Evolutionary conservation across 2,113 vertebrate genomes (phyloP), one percentile per base, ranked within the genome.

Genomic region (Mandrillus leucophaeus): DNA sequence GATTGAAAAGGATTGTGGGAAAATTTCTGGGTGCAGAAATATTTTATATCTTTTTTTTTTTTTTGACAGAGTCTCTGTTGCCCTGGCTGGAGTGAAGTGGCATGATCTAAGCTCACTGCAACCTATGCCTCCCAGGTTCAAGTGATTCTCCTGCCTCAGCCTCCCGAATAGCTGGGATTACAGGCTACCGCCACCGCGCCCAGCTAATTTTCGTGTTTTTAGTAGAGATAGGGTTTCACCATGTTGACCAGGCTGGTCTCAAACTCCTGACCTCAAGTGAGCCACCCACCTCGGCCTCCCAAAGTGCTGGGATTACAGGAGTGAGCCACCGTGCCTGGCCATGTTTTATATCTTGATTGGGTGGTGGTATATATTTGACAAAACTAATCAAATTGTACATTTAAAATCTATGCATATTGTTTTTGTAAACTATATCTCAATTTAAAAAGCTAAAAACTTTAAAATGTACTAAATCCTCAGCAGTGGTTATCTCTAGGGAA

Each of bases 381-480:
- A 88, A 90, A 90, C 5, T 87, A 59, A 86, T 52, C 84, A 85
- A 68, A 70, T 12, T 50, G 57, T 52, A 81, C 50, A 55, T 30
- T 84, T 94, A 82, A 70, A 55, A 87, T 85, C 68, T 87, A 76
- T 76, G 38, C 4, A 85, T 81, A n/a, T 83, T 78, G 64, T 70
- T 82, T 92, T 75, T 82, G 30, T 83, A 92, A 84, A 66, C 18
- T n/a, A 92, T 48, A 84, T 11, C 16, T 94, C n/a, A 88, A 55
- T 72, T 70, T 76, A 68, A 75, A 96, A 95, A 86, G 27, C n/a
- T 76, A 61, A 88, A 50, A 59, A 50, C 17, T 38, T 59, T n/a
- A 40, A 50, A 75, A 48, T 61, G 38, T n/a, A 81, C 40, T 70
- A 92, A 92, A 12, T 83, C 23, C 64, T 86, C 72, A 89, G 59